Evolutionary conservation across 2,888 invertebrate genomes (phyloP), one percentile per base, ranked within the genome.

Genomic region (Didymodactylos carnosus): DNA sequence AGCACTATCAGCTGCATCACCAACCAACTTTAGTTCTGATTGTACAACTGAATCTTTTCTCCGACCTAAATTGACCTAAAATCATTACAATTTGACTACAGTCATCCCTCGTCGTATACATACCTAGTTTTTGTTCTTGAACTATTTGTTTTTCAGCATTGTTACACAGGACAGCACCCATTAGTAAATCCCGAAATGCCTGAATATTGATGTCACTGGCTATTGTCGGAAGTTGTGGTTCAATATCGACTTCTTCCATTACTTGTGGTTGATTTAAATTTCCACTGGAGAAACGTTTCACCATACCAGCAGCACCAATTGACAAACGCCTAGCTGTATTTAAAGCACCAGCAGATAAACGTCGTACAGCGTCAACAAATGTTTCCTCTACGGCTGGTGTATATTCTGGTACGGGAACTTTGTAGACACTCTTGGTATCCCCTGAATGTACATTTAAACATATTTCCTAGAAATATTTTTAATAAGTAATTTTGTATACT

Each of bases 1-100:
- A 13, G 71, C 71, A n/a, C 19, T 71, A 19, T 71, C 71, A 35
- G 71, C 43, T n/a, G 71, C 71, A 71, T 71, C 71, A 10, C 71
- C 71, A 23, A 46, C 40, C 10, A 43, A 11, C 19, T 29, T 25
- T 14, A 41, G 7, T 43, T 70, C 19, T 43, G 39, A 19, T 8
- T 25, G 13, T 71, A 14, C 29, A 4, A 19, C 10, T 29, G 6
- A n/a, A 10, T 71, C 13, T 49, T 71, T 5, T 62, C 27, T 27
- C 29, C 53, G 16, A 19, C 25, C 11, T 62, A 25, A 19, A 27
- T 29, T 27, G 29, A 62, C 25, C 29, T 25, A 23, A 29, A 25
- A 62, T 62, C 16, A n/a, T 62, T 62, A 27, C 53, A 62, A n/a
- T n/a, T n/a, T n/a, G n/a, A n/a, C n/a, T n/a, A n/a, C n/a, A n/a